phyloP scores from a whole-genome alignment of 2,113 vertebrate genomes.

The Corvus cornix region DNA sequence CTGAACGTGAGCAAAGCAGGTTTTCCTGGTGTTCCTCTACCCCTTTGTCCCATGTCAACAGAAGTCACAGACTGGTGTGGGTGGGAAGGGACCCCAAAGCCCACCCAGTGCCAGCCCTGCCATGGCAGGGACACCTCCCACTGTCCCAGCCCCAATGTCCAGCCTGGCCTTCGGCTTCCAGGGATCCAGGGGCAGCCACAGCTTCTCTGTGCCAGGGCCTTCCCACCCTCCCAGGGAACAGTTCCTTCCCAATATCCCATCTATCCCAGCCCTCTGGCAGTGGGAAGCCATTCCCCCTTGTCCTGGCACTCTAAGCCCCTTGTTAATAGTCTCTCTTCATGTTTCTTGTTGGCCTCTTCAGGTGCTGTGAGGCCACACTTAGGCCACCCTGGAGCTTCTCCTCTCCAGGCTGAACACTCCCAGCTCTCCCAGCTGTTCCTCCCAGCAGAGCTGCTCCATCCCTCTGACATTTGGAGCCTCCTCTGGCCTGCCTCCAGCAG shows the following conservation, averaged over 20 bases:
- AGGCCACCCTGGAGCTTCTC: background rate
- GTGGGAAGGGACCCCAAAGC: rapidly evolving
- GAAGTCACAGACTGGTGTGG: background rate
- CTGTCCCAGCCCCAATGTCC: background rate
- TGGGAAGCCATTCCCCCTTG: background rate
- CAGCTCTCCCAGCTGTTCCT: background rate
- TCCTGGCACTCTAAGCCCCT: background rate
- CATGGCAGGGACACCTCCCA: background rate
- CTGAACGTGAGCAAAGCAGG: rapidly evolving
- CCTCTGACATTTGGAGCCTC: background rate
- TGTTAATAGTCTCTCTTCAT: background rate
- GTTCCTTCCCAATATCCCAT: background rate
- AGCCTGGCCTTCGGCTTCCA: background rate
- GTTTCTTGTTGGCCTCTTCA: too few relatives aligned
- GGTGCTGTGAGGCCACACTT: rapidly evolving
- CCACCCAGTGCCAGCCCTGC: background rate
- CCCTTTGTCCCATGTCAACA: rapidly evolving
- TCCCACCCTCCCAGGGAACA: background rate
- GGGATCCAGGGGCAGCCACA: background rate
- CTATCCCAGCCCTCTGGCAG: rapidly evolving
- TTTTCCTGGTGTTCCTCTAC: background rate
- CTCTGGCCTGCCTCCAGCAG: background rate
- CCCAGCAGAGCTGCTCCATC: background rate
- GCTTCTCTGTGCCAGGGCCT: background rate
- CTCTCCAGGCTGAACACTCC: rapidly evolving